These are phyloP conservation scores for Petrophora chlorosata DNA, from an alignment of 2,888 invertebrate species.

Conservation along the genomic window DNA sequence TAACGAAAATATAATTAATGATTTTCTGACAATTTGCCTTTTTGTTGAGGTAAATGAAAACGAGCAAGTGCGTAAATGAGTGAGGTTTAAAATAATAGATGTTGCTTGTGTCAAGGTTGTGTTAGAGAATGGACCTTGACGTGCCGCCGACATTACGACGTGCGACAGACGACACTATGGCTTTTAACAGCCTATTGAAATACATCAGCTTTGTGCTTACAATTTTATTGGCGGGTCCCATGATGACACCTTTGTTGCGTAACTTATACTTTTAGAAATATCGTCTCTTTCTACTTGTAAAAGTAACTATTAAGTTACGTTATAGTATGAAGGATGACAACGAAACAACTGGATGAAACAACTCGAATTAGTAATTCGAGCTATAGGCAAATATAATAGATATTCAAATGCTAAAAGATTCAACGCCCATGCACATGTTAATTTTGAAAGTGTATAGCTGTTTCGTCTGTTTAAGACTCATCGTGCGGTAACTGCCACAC, in stretches of 20 bases:
- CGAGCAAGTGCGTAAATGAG: slow-evolving; percentile 34
- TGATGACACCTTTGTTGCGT: slow-evolving; percentile 26
- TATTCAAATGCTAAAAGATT: no score
- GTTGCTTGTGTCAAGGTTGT: slow-evolving; percentile 46
- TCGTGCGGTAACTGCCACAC: no score
- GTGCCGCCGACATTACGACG: slow-evolving; percentile 44
- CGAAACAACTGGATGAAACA: no score
- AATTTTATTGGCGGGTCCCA: slow-evolving; percentile 31
- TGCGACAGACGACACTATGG: slow-evolving; percentile 38
- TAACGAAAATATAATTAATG: slow-evolving; percentile 41
- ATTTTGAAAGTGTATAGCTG: no score
- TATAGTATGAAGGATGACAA: no score
- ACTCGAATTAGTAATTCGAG: no score
- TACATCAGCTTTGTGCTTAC: slow-evolving; percentile 39
- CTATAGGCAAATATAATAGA: no score
- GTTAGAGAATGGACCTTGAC: slow-evolving; percentile 39
- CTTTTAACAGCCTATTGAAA: slow-evolving; percentile 50
- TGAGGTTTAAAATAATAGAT: slow-evolving; percentile 35
- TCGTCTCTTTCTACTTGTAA: neutral
- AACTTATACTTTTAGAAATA: slow-evolving; percentile 5
- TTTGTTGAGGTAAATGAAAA: slow-evolving; percentile 30
- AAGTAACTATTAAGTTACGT: neutral
- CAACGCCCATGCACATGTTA: no score
- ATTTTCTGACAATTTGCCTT: slow-evolving; percentile 29
- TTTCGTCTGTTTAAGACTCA: no score